These are phyloP conservation scores for Rhinichthys klamathensis DNA, from an alignment of 2,113 vertebrate genomes.

Conservation along the genomic window DNA sequence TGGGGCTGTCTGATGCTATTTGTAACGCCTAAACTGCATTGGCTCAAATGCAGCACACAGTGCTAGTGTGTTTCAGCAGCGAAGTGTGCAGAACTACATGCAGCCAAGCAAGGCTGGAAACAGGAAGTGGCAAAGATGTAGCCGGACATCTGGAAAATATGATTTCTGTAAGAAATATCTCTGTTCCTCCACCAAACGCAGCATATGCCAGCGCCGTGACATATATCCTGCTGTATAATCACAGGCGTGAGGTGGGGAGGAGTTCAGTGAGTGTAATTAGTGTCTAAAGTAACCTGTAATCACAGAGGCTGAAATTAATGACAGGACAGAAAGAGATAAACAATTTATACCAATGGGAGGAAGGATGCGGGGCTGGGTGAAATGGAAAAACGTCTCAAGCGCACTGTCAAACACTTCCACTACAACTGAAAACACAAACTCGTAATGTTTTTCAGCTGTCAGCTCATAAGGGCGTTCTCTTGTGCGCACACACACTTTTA, in stretches of 20 bases:
- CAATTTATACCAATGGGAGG: constrained; percentile 33
- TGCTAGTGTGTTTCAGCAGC: constrained; percentile 34
- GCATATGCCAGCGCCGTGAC: constrained; percentile 1
- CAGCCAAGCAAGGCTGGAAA: constrained; percentile 34
- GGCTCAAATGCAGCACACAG: background rate
- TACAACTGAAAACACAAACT: constrained; percentile 10
- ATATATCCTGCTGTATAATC: constrained; percentile 39
- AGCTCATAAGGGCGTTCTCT: background rate
- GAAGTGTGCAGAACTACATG: constrained; percentile 7
- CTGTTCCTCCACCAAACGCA: background rate
- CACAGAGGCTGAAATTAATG: constrained; percentile 53
- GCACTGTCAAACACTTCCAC: constrained; percentile 14
- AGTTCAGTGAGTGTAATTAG: constrained; percentile 55
- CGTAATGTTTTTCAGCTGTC: constrained; percentile 9
- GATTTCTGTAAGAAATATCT: constrained; percentile 34
- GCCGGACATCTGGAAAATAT: constrained; percentile 39
- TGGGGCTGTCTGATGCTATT: constrained; percentile 28
- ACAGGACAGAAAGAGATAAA: constrained; percentile 49
- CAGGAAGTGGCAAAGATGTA: constrained; percentile 35
- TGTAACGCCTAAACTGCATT: constrained; percentile 36
- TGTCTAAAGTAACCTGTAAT: constrained; percentile 58
- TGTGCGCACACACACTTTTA: background rate
- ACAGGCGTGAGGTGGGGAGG: constrained; percentile 45
- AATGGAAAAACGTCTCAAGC: background rate
- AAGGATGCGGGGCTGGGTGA: constrained; percentile 23